Conservation (phyloP, 2,888 invertebrate genomes). For the Plebejus anna region DNA sequence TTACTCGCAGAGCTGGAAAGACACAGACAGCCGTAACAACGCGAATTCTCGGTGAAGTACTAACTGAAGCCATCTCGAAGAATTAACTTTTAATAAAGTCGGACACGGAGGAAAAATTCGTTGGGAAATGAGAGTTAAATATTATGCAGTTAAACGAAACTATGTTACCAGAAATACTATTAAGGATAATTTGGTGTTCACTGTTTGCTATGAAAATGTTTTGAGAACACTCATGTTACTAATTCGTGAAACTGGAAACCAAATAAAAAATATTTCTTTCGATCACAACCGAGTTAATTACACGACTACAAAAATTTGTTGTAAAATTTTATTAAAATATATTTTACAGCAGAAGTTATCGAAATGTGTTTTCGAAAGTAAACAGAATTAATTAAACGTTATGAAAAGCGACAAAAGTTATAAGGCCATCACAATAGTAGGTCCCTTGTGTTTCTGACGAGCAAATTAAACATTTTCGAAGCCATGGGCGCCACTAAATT, state of each 20-base stretch:
- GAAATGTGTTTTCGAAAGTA: slow-evolving; percentile 13
- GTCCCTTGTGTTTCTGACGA: slow-evolving; percentile 45
- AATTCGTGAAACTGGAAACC: not conserved
- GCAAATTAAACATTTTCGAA: slow-evolving; percentile 58
- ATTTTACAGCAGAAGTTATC: slow-evolving; percentile 23
- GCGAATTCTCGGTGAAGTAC: slow-evolving; percentile 36
- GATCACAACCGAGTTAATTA: not conserved
- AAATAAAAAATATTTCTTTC: not conserved
- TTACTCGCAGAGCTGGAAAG: not conserved
- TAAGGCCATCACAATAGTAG: slow-evolving; percentile 42
- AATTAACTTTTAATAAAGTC: slow-evolving; percentile 68
- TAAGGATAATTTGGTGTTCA: not conserved
- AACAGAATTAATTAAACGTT: slow-evolving; percentile 20
- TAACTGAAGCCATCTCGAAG: slow-evolving; percentile 41
- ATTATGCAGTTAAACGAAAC: not conserved
- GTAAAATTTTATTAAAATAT: slow-evolving; percentile 1
- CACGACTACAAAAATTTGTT: not conserved
- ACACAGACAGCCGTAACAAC: not conserved
- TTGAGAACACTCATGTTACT: not conserved
- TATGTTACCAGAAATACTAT: not conserved
- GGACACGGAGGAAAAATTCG: slow-evolving; percentile 44
- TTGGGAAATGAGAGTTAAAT: slow-evolving; percentile 31
- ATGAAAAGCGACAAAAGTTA: slow-evolving; percentile 27
- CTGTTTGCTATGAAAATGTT: not conserved
- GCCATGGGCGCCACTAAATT: slow-evolving; percentile 52